Evolutionary conservation across 2,113 vertebrate species (phyloP).

Genomic region (Columba livia): DNA sequence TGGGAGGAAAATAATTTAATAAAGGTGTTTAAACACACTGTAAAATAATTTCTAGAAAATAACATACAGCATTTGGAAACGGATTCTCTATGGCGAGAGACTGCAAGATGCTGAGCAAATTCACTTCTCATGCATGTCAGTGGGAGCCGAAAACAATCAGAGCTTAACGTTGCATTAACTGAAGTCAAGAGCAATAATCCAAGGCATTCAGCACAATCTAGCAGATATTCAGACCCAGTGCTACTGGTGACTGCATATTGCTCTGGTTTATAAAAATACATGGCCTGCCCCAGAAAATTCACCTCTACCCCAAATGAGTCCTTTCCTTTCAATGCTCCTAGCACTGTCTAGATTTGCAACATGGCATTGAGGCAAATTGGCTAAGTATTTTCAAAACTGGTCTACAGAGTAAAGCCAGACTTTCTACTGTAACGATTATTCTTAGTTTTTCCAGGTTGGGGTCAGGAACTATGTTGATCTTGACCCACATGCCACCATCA

Average conservation of each 20-base stretch:
- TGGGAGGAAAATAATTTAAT: slow-evolving; percentile 4
- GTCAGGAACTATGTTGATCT: neutral
- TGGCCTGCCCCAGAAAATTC: neutral
- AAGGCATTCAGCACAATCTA: neutral
- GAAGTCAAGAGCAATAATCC: neutral
- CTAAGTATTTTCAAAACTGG: neutral
- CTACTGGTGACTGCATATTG: neutral
- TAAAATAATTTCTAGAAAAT: slow-evolving; percentile 11
- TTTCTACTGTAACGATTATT: neutral
- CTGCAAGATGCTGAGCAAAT: neutral
- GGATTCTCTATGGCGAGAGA: neutral
- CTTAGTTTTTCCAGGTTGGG: neutral
- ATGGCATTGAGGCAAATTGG: neutral
- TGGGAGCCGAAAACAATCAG: neutral
- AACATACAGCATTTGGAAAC: neutral
- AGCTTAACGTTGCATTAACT: neutral
- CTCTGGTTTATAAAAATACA: neutral
- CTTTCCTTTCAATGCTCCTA: neutral
- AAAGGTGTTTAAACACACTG: neutral
- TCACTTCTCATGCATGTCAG: neutral
- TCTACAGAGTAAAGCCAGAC: neutral
- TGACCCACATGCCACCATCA: neutral
- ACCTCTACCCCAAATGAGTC: neutral
- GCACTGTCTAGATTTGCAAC: neutral
- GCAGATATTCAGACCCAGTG: neutral